Percentiles rank a stretch among this genome's conserved stretches.
These are phyloP conservation scores for Caradrina kadenii DNA, from an alignment of 2,888 invertebrate genomes.

Conservation along the genomic window DNA sequence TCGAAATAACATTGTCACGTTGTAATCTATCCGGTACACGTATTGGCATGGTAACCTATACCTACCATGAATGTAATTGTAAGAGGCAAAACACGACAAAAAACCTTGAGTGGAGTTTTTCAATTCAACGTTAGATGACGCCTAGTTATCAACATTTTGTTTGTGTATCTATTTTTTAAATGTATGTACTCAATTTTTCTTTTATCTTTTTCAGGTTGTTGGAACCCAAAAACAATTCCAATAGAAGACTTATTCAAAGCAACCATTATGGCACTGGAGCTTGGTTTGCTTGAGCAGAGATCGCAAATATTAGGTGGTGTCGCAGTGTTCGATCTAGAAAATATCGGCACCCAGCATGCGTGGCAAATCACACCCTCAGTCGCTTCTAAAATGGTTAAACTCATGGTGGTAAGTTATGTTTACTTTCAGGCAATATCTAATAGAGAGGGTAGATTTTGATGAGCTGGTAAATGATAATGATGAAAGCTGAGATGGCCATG, in stretches of 20 bases:
- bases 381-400: conserved; percentile 92
- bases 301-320: conserved; percentile 95
- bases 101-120: not conserved
- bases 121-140: not conserved
- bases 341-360: conserved; percentile 93
- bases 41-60: too few species aligned
- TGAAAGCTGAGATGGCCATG: not conserved
- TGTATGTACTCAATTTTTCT: not conserved
- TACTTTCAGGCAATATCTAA: not conserved
- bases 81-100: too few species aligned
- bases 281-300: conserved; percentile 93
- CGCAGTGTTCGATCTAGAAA: conserved; percentile 94
- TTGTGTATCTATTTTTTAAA: not conserved
- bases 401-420: conserved; percentile 91
- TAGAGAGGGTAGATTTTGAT: not conserved
- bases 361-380: conserved; percentile 94
- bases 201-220: conserved; percentile 90
- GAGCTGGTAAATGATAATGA: not conserved
- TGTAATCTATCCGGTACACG: not conserved
- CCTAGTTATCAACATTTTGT: too few species aligned
- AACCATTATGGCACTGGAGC: conserved; percentile 92
- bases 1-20: not conserved
- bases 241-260: conserved; percentile 94
- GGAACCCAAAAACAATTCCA: conserved; percentile 93
- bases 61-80: not conserved